A percentile compares a stretch with the other conserved stretches of the same genome.
Evolutionary conservation across 2,888 invertebrate genomes (phyloP).

Genomic region (Melipona beecheii): DNA sequence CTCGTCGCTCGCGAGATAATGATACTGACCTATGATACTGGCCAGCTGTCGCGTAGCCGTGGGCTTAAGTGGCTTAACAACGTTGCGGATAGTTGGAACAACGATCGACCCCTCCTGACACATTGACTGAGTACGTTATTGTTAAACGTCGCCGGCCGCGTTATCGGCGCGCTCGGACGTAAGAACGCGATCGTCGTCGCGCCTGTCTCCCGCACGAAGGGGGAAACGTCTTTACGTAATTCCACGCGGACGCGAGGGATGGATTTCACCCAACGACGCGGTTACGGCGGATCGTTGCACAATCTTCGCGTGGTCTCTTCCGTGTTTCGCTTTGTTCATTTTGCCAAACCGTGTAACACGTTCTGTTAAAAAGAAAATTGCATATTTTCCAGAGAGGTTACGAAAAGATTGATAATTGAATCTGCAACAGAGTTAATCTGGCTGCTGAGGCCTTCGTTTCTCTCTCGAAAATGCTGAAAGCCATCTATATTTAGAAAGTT

Average conservation of each 20-base stretch:
- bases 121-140: constrained; percentile 71
- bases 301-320: neutral
- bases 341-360: too few relatives aligned
- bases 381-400: too few relatives aligned
- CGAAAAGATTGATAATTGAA: too few relatives aligned
- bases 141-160: constrained; percentile 65
- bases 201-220: neutral
- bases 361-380: fast-evolving
- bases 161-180: constrained; percentile 51
- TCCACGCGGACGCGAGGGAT: neutral
- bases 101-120: constrained; percentile 68
- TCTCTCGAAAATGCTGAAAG: too few relatives aligned
- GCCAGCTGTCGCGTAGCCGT: constrained; percentile 71
- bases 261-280: constrained; percentile 16
- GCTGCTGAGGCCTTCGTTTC: too few relatives aligned
- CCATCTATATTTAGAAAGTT: too few relatives aligned
- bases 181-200: constrained; percentile 14
- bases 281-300: constrained; percentile 12
- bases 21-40: constrained; percentile 77
- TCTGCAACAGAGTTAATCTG: too few relatives aligned
- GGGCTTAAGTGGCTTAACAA: constrained; percentile 71
- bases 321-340: too few relatives aligned
- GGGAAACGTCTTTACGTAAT: constrained; percentile 31
- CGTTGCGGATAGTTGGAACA: constrained; percentile 65
- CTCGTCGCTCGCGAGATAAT: constrained; percentile 78